phyloP scores from a whole-genome alignment of 2,888 invertebrate species.

The Metallyticus violacea region DNA sequence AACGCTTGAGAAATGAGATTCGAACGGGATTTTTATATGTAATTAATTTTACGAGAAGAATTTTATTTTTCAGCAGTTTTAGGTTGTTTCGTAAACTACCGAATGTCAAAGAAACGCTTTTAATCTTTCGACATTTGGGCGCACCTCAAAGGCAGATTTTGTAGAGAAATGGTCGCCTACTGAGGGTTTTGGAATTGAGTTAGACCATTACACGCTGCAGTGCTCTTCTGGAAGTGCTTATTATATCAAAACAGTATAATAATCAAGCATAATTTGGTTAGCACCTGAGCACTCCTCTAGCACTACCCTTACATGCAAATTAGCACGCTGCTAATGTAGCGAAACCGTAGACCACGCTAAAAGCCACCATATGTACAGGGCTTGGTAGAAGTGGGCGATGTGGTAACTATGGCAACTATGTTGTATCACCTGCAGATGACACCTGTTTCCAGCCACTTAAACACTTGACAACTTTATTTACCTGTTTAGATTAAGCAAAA shows the following conservation, averaged over 20 bases:
- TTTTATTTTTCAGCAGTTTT: no score
- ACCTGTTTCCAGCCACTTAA: no score
- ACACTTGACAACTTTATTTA: no score
- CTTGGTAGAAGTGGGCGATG: no score
- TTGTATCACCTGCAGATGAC: no score
- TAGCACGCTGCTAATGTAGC: not conserved
- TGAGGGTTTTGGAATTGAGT: not conserved
- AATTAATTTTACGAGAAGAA: no score
- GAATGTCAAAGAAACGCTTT: not conserved
- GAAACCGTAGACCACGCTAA: not conserved
- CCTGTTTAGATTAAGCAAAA: no score
- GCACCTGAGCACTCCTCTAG: not conserved
- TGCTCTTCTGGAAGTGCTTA: not conserved
- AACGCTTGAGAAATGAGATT: no score
- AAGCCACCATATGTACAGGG: no score
- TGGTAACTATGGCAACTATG: not conserved
- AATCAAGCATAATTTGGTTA: not conserved
- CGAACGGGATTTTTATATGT: no score
- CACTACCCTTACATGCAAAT: no score
- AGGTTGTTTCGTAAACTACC: not conserved
- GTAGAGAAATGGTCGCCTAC: not conserved
- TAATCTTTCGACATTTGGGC: not conserved
- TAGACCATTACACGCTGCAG: not conserved
- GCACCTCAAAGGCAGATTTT: not conserved
- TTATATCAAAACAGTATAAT: not conserved